Base-by-base conservation (phyloP, 2,888 invertebrate genomes). In the Gari tellinella region DNA sequence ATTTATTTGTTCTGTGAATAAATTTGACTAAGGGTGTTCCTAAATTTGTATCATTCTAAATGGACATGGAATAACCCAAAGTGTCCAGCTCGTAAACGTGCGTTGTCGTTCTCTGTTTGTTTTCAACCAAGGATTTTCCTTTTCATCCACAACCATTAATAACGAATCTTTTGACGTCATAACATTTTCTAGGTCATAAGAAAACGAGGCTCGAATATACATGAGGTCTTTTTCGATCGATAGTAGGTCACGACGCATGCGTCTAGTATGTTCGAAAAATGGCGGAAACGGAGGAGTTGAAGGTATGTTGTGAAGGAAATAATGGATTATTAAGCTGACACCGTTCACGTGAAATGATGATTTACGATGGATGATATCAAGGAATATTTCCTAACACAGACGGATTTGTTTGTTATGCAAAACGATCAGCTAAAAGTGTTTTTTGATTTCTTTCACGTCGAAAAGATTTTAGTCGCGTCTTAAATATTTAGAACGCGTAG, bases 251-350 rank as follows among this genome's bases (percentile, higher is more conserved):
- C 25, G 23, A 68, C 74, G 80, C 84, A 82, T 84, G 85, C 76
- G 74, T 57, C 57, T n/a, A 31, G 38, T 12, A 62, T 53, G 43
- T 46, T 57, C 58, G 38, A 58, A 80, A 81, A 80, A 88, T 88
- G 88, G 88, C 88, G 86, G 88, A 88, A 80, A 77, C 83, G 62
- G 83, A 85, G 62, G 88, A 88, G 56, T 65, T 88, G 75, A 88
- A 87, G 86, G 88, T 86, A 81, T 55, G 72, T 53, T 38, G 23
- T 31, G 26, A 45, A 56, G 51, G 4, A n/a, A 25, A 17, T 55
- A 31, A 31, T 31, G 31, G 31, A 31, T 31, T 31, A 10, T 31
- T 31, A 31, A 31, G 31, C 31, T 31, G 31, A 7, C 10, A 7
- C 31, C 10, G 5, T 31, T 31, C 31, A 31, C 10, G 31, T 31